Base-by-base conservation (phyloP, 2,113 vertebrate species). In the Limnothrissa miodon region DNA sequence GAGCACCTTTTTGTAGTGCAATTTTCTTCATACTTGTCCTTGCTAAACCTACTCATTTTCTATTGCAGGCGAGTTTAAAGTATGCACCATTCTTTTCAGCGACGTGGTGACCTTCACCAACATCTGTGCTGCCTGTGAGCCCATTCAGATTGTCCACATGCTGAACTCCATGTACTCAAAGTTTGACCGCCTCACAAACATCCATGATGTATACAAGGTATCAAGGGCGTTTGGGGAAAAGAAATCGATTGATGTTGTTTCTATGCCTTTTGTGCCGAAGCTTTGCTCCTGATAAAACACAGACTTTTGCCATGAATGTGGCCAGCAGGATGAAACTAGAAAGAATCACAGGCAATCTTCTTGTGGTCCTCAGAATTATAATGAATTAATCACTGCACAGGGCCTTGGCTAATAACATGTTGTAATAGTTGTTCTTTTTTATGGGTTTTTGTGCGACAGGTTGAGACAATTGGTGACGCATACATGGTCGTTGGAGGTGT, bases 61-160 rank as follows among this genome's bases (percentile, higher is more conserved):
- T 82, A 39, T 59, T 46, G 0, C 83, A 93, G 93, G 96, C 83
- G 95, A 95, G 84, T 96, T 96, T 86, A 85, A 93, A 87, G 94
- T 88, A 13, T 96, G 95, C 89, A 95, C 92, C 0, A 92, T 95
- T 29, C 90, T 96, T 53, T 95, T 96, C 91, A 96, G 94, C 0
- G 94, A 96, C 1, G 91, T 95, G 53, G 95, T 95, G 45, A 95
- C 93, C 48, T 96, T 96, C 89, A 97, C 93, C 0, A 95, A 92
- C 86, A 96, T 93, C 89, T 95, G 92, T 5, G 95, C 94, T 11
- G 93, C 88, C 83, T 96, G 93, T 36, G 91, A 97, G 84, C 94
- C 94, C 80, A 95, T 95, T 81, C 90, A 94, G 36, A 94, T 88
- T 0, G 95, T 95, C 62, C 92, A 93, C 83, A 95, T 93, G 93